These are phyloP conservation scores for Acipenser transmontanus DNA, from an alignment of 2,797 vertebrate genomes.

Conservation along the genomic window DNA sequence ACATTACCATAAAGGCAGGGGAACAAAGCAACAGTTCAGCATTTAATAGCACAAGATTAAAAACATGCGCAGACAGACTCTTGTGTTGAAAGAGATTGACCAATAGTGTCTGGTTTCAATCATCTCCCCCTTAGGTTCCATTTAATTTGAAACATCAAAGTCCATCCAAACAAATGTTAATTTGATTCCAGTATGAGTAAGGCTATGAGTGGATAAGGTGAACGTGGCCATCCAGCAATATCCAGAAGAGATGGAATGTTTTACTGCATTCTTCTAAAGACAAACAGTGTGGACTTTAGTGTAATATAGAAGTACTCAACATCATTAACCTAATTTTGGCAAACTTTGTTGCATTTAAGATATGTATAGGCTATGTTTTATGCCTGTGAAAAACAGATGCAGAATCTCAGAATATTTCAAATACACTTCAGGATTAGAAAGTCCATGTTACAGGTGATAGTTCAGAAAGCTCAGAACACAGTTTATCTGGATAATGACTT, in stretches of 20 bases:
- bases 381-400: too few relatives aligned
- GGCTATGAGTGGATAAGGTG: constrained; percentile 27
- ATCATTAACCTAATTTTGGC: too few relatives aligned
- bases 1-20: constrained; percentile 31
- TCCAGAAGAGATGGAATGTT: constrained; percentile 37
- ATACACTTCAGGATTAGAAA: too few relatives aligned
- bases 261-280: not conserved
- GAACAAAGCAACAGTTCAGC: constrained; percentile 14
- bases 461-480: too few relatives aligned
- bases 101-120: constrained; percentile 47
- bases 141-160: constrained; percentile 46
- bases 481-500: too few relatives aligned
- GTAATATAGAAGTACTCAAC: too few relatives aligned
- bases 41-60: constrained; percentile 12
- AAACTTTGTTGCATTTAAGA: too few relatives aligned
- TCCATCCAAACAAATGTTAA: constrained; percentile 31
- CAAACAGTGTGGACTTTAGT: not conserved
- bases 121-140: constrained; percentile 30
- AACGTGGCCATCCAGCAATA: constrained; percentile 38
- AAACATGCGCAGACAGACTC: constrained; percentile 23
- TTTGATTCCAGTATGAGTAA: constrained; percentile 34
- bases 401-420: too few relatives aligned
- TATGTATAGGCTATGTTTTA: too few relatives aligned
- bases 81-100: constrained; percentile 22
- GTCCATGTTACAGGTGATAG: too few relatives aligned